phyloP scores from a whole-genome alignment of 2,113 vertebrate species.

The Microtus ochrogaster region DNA sequence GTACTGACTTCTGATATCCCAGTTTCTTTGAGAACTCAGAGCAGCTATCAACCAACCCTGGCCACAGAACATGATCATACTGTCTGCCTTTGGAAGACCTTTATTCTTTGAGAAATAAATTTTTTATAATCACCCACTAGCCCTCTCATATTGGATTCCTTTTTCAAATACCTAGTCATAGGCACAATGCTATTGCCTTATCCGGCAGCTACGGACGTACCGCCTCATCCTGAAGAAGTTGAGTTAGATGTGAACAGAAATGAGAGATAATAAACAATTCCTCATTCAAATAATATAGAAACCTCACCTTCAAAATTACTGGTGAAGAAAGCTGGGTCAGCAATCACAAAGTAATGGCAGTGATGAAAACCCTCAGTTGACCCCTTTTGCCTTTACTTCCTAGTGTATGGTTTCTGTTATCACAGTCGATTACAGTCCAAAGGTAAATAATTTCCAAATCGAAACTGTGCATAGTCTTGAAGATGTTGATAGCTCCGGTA shows the following conservation, averaged over 20 bases:
- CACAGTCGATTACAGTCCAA: fast-evolving
- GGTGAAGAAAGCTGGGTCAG: background rate
- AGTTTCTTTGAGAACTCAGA: constrained; percentile 15
- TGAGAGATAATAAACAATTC: background rate
- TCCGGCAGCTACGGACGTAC: background rate
- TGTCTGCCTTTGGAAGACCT: background rate
- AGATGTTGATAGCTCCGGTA: too few relatives aligned
- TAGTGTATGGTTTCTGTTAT: background rate
- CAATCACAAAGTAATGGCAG: background rate
- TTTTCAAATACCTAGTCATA: background rate
- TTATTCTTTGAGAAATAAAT: background rate
- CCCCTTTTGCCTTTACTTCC: background rate
- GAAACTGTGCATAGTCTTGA: background rate
- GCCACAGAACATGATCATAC: background rate
- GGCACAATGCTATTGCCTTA: background rate
- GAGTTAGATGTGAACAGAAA: background rate
- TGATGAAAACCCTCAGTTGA: background rate
- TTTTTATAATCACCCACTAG: background rate
- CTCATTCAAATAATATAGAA: constrained; percentile 2
- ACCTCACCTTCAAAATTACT: background rate
- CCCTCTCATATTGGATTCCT: background rate
- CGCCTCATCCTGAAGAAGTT: background rate
- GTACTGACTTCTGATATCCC: background rate
- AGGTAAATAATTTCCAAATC: background rate
- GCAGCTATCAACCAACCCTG: background rate